Base-by-base conservation (phyloP, 2,888 invertebrate species). In the Rugalucina vietnamica region DNA sequence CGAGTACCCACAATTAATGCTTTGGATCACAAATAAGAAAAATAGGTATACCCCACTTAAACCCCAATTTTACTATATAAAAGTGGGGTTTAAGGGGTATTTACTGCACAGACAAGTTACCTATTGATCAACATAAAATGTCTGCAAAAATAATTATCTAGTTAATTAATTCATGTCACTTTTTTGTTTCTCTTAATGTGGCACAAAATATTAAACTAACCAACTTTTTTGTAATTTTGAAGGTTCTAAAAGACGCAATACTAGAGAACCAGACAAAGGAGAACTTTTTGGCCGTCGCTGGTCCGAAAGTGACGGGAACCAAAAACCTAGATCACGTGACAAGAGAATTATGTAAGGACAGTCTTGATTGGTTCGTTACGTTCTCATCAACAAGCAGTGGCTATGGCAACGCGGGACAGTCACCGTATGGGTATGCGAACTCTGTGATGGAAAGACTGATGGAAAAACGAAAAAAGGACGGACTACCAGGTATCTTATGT, bases 381-480 rank as follows among this genome's bases (percentile, higher is more conserved):
- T 99, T 99, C 96, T 99, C 99, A 54, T 98, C 98, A 65, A 97
- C 99, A 81, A 98, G 98, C 50, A 98, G 99, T 95, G 99, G 99
- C 18, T 97, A 99, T 90, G 99, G 99, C 85, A 99, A 99, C 95
- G 97, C 97, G 74, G 99, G 99, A 3, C 99, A 99, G 96, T 96
- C 97, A 85, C 99, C 99, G 96, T 99, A 99, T 95, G 99, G 99
- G 77, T 96, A 98, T 91, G 99, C 99, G 78, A 99, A 99, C 96
- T 98, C 99, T 0, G 97, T 97, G 69, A 99, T 99, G 99, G 99
- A 99, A 95, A 96, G 99, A 87, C 97, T 99, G 86, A 97, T 97
- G 94, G 99, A 98, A 96, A 96, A 96, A 84, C 96, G 98, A 81
- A 97, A 97, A 95, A 96, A 96, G 57, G 97, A 97, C 92, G 98